phyloP scores from a whole-genome alignment of 2,113 vertebrate genomes.

The Machaerirhynchus nigripectus region DNA sequence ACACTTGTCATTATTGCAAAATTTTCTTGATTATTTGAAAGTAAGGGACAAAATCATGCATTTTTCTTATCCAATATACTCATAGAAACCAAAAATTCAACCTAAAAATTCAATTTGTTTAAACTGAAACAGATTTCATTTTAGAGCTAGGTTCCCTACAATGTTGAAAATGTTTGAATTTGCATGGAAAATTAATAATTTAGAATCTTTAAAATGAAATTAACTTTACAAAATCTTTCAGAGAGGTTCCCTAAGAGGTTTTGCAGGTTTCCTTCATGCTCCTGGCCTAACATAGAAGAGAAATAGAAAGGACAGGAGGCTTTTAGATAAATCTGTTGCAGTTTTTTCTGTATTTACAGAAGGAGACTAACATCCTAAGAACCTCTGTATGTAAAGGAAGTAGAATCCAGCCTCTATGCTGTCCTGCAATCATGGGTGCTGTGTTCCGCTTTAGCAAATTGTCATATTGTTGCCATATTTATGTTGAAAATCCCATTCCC shows the following conservation, averaged over 20 bases:
- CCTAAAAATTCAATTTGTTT: background rate
- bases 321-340: background rate
- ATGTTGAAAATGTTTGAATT: background rate
- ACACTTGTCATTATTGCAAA: background rate
- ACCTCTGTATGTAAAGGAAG: background rate
- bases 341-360: background rate
- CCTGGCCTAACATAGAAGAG: background rate
- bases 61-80: background rate
- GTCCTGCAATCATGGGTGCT: background rate
- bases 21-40: background rate
- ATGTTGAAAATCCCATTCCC: background rate
- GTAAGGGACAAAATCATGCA: background rate
- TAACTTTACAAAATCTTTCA: background rate
- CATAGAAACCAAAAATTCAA: background rate
- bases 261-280: background rate
- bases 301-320: background rate
- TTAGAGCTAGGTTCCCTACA: background rate
- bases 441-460: background rate
- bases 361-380: background rate
- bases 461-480: background rate
- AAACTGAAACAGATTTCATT: background rate
- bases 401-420: background rate
- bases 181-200: background rate
- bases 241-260: background rate
- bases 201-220: background rate